These are phyloP conservation scores for Paratrypauchen microcephalus DNA, from an alignment of 2,797 vertebrate genomes.

Conservation along the genomic window DNA sequence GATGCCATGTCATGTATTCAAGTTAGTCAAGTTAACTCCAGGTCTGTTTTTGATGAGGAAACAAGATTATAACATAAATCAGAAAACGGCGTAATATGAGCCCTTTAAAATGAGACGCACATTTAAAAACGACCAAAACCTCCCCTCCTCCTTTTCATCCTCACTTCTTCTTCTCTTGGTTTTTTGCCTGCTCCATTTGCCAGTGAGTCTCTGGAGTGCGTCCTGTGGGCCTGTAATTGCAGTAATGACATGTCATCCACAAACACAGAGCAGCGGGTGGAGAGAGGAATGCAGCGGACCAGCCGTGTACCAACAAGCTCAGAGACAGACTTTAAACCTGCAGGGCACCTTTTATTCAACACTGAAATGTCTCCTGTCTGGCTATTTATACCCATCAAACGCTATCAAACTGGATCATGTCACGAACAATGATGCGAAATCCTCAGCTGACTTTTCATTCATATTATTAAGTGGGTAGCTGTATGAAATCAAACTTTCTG, in stretches of 20 bases:
- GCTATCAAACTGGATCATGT: neutral
- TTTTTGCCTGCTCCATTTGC: slow-evolving; percentile 21
- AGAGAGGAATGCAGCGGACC: slow-evolving; percentile 66
- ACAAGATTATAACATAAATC: no score
- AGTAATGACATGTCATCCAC: slow-evolving; percentile 74
- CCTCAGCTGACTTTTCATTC: no score
- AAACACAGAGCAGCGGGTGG: slow-evolving; percentile 61
- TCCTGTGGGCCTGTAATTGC: slow-evolving; percentile 71
- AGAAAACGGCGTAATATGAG: no score
- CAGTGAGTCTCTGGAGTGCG: slow-evolving; percentile 35
- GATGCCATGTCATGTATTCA: no score
- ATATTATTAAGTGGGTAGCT: neutral
- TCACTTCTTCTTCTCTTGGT: slow-evolving; percentile 14
- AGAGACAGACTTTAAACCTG: slow-evolving; percentile 26
- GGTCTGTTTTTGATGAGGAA: no score
- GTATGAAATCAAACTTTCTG: neutral
- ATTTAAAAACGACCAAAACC: neutral
- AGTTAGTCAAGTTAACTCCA: no score
- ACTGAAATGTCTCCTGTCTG: slow-evolving; percentile 22
- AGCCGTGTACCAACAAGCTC: slow-evolving; percentile 61
- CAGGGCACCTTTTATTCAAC: slow-evolving; percentile 14
- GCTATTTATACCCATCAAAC: slow-evolving; percentile 10
- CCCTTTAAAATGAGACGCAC: neutral
- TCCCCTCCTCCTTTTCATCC: slow-evolving; percentile 15
- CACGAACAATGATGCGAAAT: no score